Evolutionary conservation across 2,113 vertebrate genomes (phyloP), one percentile per base, ranked within the genome.

Genomic region (Saccopteryx leptura): DNA sequence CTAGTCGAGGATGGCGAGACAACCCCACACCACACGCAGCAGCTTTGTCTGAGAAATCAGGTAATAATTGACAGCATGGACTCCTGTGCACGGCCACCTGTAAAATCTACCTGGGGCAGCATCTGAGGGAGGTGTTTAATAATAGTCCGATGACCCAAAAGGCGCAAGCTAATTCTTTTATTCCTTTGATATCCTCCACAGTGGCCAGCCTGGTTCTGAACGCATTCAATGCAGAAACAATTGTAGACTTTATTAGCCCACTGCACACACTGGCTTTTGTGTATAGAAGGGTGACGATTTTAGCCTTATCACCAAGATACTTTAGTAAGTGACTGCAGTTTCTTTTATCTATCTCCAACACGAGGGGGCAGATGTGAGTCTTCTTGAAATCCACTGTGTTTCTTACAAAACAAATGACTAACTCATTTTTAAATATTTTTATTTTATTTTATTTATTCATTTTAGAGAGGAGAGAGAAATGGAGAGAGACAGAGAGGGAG

Each of bases 301-400:
- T n/a, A 72, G 17, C 21, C 15, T 74, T 68, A n/a, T 66, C 3
- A 9, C 2, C 8, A 9, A 48, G 78, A 46, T 76, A 50, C 2
- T 69, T 76, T 61, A 26, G 9, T 33, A 23, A 68, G 31, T 19
- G 39, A 10, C 8, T 58, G 31, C 26, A 5, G 19, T 81, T 91
- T 82, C 48, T 93, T 95, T 95, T 91, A 56, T 71, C 17, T 23
- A 0, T 75, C 26, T 54, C 18, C 1, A 96, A 54, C 98, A 95
- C 97, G 48, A 98, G 98, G 82, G 98, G 98, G 98, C 97, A 98
- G 98, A 91, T 95, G 18, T 92, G 80, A 97, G 92, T 97, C 93
- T 96, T 75, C 91, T 91, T 88, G n/a, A 88, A 97, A 79, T 74
- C 21, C 12, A 0, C 5, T 6, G 31, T 21, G 0, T 2, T 50